phyloP scores from a whole-genome alignment of 2,113 vertebrate species.

The Coptodon bakossiorum region DNA sequence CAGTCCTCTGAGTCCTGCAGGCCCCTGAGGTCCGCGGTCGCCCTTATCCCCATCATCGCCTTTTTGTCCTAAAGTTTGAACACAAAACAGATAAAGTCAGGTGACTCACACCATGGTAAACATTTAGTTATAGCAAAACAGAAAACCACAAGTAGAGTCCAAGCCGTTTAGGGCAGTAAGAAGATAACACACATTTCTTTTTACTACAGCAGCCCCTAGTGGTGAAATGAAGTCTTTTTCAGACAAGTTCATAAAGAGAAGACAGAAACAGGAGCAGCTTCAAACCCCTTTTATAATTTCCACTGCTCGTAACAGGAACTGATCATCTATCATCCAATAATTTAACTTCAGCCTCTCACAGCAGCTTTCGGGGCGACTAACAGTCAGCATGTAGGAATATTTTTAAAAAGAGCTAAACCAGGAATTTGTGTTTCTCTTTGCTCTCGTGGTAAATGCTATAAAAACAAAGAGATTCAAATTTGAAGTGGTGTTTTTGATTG shows the following conservation, averaged over 20 bases:
- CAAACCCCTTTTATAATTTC: background rate
- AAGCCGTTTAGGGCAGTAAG: background rate
- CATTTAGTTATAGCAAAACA: background rate
- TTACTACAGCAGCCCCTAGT: background rate
- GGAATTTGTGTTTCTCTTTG: background rate
- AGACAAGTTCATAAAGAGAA: background rate
- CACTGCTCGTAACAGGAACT: background rate
- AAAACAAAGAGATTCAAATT: background rate
- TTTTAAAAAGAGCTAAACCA: background rate
- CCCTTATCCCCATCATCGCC: conserved; percentile 59
- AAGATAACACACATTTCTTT: background rate
- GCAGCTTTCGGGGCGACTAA: background rate
- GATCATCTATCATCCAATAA: background rate
- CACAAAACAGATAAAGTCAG: background rate
- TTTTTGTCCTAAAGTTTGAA: conserved; percentile 55
- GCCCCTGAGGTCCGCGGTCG: conserved; percentile 29
- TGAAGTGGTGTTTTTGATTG: background rate
- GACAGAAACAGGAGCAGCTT: background rate
- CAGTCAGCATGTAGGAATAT: background rate
- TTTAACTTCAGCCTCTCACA: background rate
- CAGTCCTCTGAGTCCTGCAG: conserved; percentile 39
- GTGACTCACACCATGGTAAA: background rate
- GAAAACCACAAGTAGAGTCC: background rate
- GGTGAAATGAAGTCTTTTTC: background rate
- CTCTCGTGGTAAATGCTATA: background rate